Evolutionary conservation across 1,140 invertebrate genomes (phyloP), one percentile per base, ranked within the genome.

Genomic region (Zaprionus capensis): DNA sequence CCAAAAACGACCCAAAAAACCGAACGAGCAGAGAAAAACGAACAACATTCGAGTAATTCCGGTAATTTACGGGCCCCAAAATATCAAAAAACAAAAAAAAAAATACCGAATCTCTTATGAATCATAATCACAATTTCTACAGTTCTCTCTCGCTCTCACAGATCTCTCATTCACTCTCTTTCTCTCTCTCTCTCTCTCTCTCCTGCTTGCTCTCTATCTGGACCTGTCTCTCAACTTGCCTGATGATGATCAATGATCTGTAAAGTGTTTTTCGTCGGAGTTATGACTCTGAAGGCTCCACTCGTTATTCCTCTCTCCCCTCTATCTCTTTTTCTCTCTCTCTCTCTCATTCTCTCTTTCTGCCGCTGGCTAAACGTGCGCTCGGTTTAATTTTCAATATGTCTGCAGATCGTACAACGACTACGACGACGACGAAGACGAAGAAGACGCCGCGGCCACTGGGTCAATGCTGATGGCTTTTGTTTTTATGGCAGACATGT

Each of bases 211-310:
- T 59, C 15, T 20, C 24, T 57, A 44, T 56, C n/a, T 71, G 17
- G 49, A 20, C 26, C 11, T 55, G 28, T 71, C 55, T 34, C 53
- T 59, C 34, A 34, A 46, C 61, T 55, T n/a, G 53, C 24, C 67
- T 90, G 85, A 88, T 90, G 85, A 90, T 88, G 85, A 88, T 88
- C 85, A 88, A 88, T 88, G 85, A 88, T 88, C 85, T 88, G 85
- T 57, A 88, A 88, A 88, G 85, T 88, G 85, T 90, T 88, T 88
- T 78, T 55, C 58, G 71, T 51, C 74, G 72, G 59, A 77, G 78
- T 84, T 86, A 86, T 87, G 83, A 86, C 72, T 84, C 36, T 70
- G 59, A 74, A 74, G 71, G 55, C 71, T 72, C 56, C 70, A 53
- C 20, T 85, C 61, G 20, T 5, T 17, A 1, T 20, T 12, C 2